Evolutionary conservation across 2,797 vertebrate genomes (phyloP).

Genomic region (Leptatherina wallacei): DNA sequence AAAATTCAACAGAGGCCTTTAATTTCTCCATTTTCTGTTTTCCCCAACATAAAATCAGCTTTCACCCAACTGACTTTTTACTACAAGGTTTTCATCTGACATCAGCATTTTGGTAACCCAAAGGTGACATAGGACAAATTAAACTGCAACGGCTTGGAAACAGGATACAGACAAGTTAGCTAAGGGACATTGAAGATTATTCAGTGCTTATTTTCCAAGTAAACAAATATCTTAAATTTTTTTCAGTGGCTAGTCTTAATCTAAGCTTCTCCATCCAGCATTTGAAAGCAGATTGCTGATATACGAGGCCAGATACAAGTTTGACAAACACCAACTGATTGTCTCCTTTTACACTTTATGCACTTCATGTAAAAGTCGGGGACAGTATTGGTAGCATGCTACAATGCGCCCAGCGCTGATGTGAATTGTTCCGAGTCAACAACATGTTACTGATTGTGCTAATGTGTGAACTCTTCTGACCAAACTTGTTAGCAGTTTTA

Average conservation of each 20-base stretch:
- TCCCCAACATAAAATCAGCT: not conserved
- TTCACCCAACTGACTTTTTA: slow-evolving; percentile 21
- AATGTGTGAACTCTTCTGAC: slow-evolving; percentile 92
- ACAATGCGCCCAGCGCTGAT: slow-evolving; percentile 84
- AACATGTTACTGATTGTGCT: slow-evolving; percentile 88
- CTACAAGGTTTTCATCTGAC: slow-evolving; percentile 70
- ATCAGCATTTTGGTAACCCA: slow-evolving; percentile 74
- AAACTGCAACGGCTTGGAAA: slow-evolving; percentile 76
- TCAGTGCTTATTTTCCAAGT: slow-evolving; percentile 51
- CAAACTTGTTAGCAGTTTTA: slow-evolving; percentile 90
- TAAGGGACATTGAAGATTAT: slow-evolving; percentile 44
- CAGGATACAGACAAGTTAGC: slow-evolving; percentile 58
- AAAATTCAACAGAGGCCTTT: not conserved
- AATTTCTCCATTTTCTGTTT: not conserved
- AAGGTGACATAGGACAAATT: slow-evolving; percentile 74
- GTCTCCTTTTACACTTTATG: slow-evolving; percentile 71
- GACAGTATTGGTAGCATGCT: slow-evolving; percentile 81
- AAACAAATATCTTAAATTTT: slow-evolving; percentile 49
- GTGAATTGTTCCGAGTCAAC: slow-evolving; percentile 86
- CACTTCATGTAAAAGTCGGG: slow-evolving; percentile 77
- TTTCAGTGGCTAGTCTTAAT: slow-evolving; percentile 46
- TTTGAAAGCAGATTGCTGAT: slow-evolving; percentile 77
- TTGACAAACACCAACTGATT: slow-evolving; percentile 62
- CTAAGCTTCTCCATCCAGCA: slow-evolving; percentile 63
- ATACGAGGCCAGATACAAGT: slow-evolving; percentile 62